Evolutionary conservation across 2,888 invertebrate species (phyloP).

Genomic region (Andrena dorsata): DNA sequence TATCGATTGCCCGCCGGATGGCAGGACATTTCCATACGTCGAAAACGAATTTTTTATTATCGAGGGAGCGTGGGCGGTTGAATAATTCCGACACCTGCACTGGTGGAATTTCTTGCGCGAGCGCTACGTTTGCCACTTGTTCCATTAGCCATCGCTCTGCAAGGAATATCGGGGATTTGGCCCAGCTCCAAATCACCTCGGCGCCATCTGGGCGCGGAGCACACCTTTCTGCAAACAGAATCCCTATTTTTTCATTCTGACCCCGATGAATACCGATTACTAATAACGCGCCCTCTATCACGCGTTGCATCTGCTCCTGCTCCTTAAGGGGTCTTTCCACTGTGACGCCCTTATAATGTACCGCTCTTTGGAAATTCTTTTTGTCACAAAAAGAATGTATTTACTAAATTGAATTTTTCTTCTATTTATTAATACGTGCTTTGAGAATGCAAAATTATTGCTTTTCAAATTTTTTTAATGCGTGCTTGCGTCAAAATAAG

Average conservation of each 20-base stretch:
- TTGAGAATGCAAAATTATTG: no score
- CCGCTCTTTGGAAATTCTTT: no score
- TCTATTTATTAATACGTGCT: no score
- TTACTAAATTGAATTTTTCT: no score
- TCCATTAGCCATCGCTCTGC: constrained; percentile 46
- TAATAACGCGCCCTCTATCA: neutral
- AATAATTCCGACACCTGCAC: constrained; percentile 35
- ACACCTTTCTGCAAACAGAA: constrained; percentile 14
- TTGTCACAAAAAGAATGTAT: no score
- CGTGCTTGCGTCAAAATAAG: no score
- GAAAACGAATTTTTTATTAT: constrained; percentile 40
- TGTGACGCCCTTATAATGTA: no score
- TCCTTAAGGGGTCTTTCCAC: no score
- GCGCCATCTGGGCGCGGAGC: constrained; percentile 38
- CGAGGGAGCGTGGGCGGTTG: constrained; percentile 17
- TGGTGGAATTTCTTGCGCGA: constrained; percentile 43
- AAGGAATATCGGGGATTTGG: constrained; percentile 59
- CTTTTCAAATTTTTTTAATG: no score
- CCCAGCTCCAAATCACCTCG: constrained; percentile 59
- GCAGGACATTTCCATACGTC: constrained; percentile 24
- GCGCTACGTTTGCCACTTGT: constrained; percentile 49
- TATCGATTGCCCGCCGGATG: constrained; percentile 13
- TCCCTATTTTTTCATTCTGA: constrained; percentile 48
- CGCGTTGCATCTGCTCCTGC: neutral
- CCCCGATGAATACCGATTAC: constrained; percentile 20